Evolutionary conservation across 2,888 invertebrate species (phyloP).

Genomic region (Dolichopus griseipennis): DNA sequence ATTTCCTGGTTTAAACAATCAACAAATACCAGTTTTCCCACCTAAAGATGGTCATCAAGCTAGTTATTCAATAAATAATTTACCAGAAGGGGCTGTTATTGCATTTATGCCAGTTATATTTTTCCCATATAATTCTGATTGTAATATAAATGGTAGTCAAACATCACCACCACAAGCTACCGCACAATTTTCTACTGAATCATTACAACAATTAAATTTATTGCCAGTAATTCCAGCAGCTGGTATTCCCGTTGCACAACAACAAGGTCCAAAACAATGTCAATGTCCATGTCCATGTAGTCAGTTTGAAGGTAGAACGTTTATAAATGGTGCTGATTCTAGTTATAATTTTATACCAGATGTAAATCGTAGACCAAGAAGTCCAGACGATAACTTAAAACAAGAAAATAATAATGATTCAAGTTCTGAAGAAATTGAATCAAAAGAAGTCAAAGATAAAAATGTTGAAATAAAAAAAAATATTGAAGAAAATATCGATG

Average conservation of each 20-base stretch:
- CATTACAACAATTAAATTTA: constrained; percentile 34
- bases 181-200: constrained; percentile 19
- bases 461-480: background rate
- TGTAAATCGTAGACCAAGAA: background rate
- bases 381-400: background rate
- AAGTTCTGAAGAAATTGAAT: background rate
- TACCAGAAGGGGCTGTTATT: constrained; percentile 52
- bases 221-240: constrained; percentile 34
- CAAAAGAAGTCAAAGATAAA: background rate
- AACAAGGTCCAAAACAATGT: constrained; percentile 33
- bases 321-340: background rate
- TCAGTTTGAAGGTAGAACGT: constrained; percentile 23
- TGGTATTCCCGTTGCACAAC: constrained; percentile 18
- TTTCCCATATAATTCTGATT: constrained; percentile 53
- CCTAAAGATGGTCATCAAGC: constrained; percentile 37
- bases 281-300: constrained; percentile 41
- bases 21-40: constrained; percentile 38
- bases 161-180: constrained; percentile 32
- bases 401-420: background rate
- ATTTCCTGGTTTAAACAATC: constrained; percentile 27
- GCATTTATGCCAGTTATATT: constrained; percentile 65
- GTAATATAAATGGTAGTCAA: constrained; percentile 37
- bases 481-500: background rate
- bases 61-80: constrained; percentile 38
- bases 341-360: background rate